These are phyloP conservation scores for Montipora sp. DNA, from an alignment of 64 coral and sea anemone genomes.

Conservation along the genomic window DNA sequence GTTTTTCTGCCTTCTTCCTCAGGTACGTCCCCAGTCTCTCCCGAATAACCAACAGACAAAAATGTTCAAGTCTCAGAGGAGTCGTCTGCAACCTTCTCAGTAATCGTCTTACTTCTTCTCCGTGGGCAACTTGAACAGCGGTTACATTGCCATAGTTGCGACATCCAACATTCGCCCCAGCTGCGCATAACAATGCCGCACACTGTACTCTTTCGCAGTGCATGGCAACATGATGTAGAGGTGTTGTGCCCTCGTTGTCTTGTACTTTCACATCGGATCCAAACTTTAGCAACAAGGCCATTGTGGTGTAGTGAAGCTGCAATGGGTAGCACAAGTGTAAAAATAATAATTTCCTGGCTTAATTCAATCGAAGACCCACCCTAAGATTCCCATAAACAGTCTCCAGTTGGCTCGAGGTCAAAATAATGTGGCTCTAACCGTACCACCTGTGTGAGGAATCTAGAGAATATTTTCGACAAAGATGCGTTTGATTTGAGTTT, in stretches of 20 bases:
- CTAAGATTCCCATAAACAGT: too few relatives aligned
- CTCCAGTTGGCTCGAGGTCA: too few relatives aligned
- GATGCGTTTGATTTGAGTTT: too few relatives aligned
- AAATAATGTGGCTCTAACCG: too few relatives aligned
- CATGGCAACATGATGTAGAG: slow-evolving; percentile 39
- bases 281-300: slow-evolving; percentile 71
- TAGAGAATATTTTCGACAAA: too few relatives aligned
- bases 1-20: background rate
- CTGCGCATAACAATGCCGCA: slow-evolving; percentile 36
- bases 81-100: background rate
- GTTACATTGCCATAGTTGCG: slow-evolving; percentile 36
- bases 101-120: background rate
- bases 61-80: slow-evolving; percentile 36
- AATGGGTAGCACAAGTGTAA: background rate
- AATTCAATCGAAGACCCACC: background rate
- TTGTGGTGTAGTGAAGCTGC: slow-evolving; percentile 40
- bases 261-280: slow-evolving; percentile 60
- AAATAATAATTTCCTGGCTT: background rate
- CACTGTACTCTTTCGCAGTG: slow-evolving; percentile 46
- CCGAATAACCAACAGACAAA: slow-evolving; percentile 59
- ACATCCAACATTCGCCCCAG: slow-evolving; percentile 20
- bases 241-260: slow-evolving; percentile 29
- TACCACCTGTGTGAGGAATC: too few relatives aligned
- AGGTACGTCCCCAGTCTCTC: slow-evolving; percentile 28
- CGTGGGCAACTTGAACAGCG: slow-evolving; percentile 21